phyloP scores from a whole-genome alignment of 2,797 vertebrate species.

The Cheirogaleus major region DNA sequence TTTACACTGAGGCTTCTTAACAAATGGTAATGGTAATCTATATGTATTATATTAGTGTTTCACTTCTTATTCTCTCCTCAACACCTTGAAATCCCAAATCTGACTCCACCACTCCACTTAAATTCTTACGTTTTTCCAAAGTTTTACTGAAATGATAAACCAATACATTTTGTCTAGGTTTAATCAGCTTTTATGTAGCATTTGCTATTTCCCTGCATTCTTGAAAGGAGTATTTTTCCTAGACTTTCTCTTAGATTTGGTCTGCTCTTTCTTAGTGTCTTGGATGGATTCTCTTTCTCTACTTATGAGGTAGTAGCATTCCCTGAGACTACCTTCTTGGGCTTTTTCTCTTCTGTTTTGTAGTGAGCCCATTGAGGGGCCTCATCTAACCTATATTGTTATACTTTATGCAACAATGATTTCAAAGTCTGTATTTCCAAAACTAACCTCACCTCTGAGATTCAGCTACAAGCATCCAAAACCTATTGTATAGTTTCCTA shows the following conservation, averaged over 20 bases:
- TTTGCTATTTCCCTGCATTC: background rate
- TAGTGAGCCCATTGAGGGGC: background rate
- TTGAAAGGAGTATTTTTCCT: background rate
- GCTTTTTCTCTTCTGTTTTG: background rate
- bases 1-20: background rate
- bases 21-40: background rate
- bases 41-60: background rate
- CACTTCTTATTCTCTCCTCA: background rate
- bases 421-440: background rate
- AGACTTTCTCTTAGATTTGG: background rate
- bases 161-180: background rate
- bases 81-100: background rate
- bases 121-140: background rate
- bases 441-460: background rate
- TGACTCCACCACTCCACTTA: background rate
- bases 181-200: background rate
- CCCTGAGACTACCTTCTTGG: background rate
- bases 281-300: background rate
- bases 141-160: background rate
- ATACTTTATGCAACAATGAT: background rate
- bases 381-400: background rate
- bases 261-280: background rate
- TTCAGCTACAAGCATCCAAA: background rate
- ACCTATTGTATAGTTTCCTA: background rate
- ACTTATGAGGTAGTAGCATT: background rate